Percentiles rank a stretch among this genome's conserved stretches.
phyloP scores from a whole-genome alignment of 2,113 vertebrate genomes.

The Ptyas mucosa region DNA sequence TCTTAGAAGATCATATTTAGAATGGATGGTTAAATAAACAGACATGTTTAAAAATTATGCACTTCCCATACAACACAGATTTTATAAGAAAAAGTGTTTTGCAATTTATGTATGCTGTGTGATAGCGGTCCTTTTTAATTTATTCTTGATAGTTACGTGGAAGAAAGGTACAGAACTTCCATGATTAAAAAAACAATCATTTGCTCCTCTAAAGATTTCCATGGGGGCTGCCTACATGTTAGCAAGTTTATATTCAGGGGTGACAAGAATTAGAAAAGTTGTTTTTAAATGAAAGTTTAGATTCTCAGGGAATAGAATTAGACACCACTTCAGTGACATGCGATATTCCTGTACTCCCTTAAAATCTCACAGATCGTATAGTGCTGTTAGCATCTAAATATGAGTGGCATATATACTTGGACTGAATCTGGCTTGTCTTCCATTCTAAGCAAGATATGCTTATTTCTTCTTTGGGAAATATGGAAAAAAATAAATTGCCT shows the following conservation, averaged over 20 bases:
- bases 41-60: not conserved
- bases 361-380: not conserved
- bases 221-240: not conserved
- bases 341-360: not conserved
- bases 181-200: not conserved
- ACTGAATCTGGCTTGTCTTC: conserved; percentile 34
- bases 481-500: conserved; percentile 52
- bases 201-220: not conserved
- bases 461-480: conserved; percentile 37
- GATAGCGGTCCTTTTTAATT: not conserved
- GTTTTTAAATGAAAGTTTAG: not conserved
- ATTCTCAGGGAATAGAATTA: not conserved
- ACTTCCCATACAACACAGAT: not conserved
- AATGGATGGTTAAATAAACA: not conserved
- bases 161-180: not conserved
- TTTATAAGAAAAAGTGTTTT: not conserved
- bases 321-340: not conserved
- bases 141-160: not conserved
- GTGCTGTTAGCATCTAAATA: not conserved
- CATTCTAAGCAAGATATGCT: conserved; percentile 37
- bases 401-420: conserved; percentile 40
- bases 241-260: not conserved
- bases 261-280: not conserved
- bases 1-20: not conserved
- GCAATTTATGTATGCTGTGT: not conserved